Evolutionary conservation across 2,888 invertebrate genomes (phyloP).

Genomic region (Spicauda simplicius): DNA sequence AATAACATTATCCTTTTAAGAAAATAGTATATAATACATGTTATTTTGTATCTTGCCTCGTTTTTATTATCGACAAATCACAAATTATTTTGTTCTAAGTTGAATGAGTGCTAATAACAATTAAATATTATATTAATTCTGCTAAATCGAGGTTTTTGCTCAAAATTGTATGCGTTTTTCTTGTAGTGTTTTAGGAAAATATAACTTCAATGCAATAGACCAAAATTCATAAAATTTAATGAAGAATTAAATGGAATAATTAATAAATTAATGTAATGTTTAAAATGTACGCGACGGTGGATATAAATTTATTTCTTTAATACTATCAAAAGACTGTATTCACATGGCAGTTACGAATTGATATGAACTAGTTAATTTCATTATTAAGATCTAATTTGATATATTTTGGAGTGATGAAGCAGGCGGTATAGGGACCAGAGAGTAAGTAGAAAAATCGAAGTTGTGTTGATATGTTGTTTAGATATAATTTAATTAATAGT

Average conservation of each 20-base stretch:
- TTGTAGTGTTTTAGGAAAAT: neutral
- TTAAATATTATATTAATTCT: neutral
- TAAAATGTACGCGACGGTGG: neutral
- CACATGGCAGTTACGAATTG: neutral
- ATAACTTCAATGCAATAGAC: neutral
- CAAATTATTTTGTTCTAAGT: neutral
- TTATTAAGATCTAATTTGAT: conserved; percentile 46
- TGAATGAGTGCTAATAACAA: neutral
- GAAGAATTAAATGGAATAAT: neutral
- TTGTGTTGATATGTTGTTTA: conserved; percentile 57
- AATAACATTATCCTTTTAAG: neutral
- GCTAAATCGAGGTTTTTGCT: neutral
- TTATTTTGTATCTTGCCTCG: neutral
- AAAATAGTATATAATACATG: neutral
- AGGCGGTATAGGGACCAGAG: conserved; percentile 68
- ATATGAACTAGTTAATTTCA: conserved; percentile 27
- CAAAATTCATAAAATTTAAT: neutral
- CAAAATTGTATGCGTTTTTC: neutral
- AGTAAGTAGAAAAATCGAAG: conserved; percentile 50
- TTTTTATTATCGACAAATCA: neutral
- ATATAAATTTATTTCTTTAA: neutral
- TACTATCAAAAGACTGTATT: neutral
- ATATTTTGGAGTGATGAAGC: conserved; percentile 54
- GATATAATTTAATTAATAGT: conserved; percentile 47
- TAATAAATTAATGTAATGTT: too few relatives aligned